These are phyloP conservation scores for Chromis chromis DNA, from an alignment of 2,797 vertebrate genomes.

Conservation along the genomic window DNA sequence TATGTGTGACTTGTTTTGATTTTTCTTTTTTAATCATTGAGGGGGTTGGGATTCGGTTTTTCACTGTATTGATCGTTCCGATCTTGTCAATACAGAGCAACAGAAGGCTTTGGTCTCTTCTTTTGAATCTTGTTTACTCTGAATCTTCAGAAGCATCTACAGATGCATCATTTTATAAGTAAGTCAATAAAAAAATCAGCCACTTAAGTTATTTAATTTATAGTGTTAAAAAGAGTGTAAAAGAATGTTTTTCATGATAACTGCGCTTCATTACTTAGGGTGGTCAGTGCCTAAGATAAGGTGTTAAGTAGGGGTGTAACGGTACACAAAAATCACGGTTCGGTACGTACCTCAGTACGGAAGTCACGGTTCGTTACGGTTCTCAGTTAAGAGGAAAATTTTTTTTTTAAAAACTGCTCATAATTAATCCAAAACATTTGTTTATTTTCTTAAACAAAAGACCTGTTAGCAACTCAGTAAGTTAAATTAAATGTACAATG, in stretches of 20 bases:
- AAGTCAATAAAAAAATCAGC: neutral
- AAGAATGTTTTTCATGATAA: neutral
- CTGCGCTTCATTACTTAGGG: too few relatives aligned
- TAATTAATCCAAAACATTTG: too few relatives aligned
- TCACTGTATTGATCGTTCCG: slow-evolving; percentile 29
- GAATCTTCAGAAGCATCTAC: neutral
- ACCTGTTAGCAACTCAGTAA: too few relatives aligned
- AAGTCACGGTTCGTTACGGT: too few relatives aligned
- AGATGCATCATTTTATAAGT: neutral
- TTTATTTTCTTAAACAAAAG: too few relatives aligned
- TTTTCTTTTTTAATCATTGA: slow-evolving; percentile 35
- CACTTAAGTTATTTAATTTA: neutral
- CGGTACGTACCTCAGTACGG: too few relatives aligned
- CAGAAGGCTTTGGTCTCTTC: slow-evolving; percentile 28
- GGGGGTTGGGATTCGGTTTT: slow-evolving; percentile 28
- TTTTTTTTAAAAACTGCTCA: too few relatives aligned
- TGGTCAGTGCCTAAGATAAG: too few relatives aligned
- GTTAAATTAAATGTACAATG: too few relatives aligned
- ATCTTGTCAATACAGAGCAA: slow-evolving; percentile 19
- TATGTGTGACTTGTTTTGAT: slow-evolving; percentile 42
- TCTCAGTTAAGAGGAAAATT: too few relatives aligned
- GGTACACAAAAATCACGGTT: too few relatives aligned
- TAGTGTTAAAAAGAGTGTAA: neutral
- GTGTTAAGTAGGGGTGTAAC: too few relatives aligned
- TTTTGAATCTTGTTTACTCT: neutral